Percentiles rank a stretch among this genome's conserved stretches.
These are phyloP conservation scores for Dasypolia templi DNA, from an alignment of 2,888 invertebrate genomes.

Conservation along the genomic window DNA sequence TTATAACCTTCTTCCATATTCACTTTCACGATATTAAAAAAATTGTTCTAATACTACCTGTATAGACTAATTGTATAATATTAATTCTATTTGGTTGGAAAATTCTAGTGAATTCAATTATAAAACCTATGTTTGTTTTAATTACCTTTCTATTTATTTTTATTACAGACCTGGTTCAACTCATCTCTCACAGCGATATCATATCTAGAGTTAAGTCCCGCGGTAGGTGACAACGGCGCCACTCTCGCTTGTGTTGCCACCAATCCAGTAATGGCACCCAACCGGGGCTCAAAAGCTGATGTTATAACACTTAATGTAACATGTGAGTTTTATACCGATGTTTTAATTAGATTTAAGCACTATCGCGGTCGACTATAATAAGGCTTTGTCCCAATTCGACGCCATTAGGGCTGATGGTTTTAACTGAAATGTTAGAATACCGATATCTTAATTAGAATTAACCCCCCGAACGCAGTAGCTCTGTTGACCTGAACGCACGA, in stretches of 20 bases:
- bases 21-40: slow-evolving; percentile 43
- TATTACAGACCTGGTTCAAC: slow-evolving; percentile 85
- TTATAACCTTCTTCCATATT: slow-evolving; percentile 9
- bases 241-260: slow-evolving; percentile 88
- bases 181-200: slow-evolving; percentile 80
- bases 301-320: slow-evolving; percentile 87
- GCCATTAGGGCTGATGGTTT: no score
- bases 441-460: slow-evolving; percentile 66
- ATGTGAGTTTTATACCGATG: slow-evolving; percentile 81
- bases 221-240: slow-evolving; percentile 82
- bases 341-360: slow-evolving; percentile 63
- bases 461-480: no score
- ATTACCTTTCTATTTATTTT: slow-evolving; percentile 13
- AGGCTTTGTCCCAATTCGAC: slow-evolving; percentile 58
- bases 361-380: slow-evolving; percentile 58
- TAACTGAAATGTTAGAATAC: slow-evolving; percentile 79
- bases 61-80: slow-evolving; percentile 14
- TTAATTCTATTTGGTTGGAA: slow-evolving; percentile 23
- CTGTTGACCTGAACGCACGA: no score
- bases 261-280: slow-evolving; percentile 85
- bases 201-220: slow-evolving; percentile 81
- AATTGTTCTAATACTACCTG: slow-evolving; percentile 12
- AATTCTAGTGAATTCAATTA: no score
- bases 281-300: slow-evolving; percentile 85
- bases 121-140: background rate